Base-by-base conservation (phyloP, 2,797 vertebrate species). In the Hoplostethus mediterraneus region DNA sequence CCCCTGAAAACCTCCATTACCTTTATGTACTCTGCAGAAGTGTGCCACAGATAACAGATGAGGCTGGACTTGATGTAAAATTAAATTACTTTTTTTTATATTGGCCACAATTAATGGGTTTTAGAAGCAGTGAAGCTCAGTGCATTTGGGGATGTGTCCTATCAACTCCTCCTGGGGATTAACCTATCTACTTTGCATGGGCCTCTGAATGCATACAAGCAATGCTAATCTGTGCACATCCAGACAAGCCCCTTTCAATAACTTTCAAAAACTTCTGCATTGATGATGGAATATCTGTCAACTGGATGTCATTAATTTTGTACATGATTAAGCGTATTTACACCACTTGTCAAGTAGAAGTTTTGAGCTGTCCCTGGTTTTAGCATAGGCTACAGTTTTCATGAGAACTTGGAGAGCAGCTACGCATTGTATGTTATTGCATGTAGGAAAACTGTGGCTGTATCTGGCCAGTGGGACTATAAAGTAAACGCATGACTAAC, bases 231-330 rank as follows among this genome's bases (percentile, higher is more conserved):
- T 89, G 77, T 74, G 81, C 81, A 75, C 82, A 86, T 82, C 78
- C 90, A 89, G 80, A 79, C 81, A 75, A 84, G 71, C 84, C 89
- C 87, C 86, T 84, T 79, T 84, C 77, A 90, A 83, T 87, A 94
- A 93, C 90, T 92, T 93, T 91, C 86, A 87, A 48, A 86, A 93
- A 92, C 82, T 88, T 90, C 73, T 73, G 53, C 81, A 84, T 73
- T 87, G 65, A 89, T 93, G 93, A 94, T 94, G 88, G 92, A 94
- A 93, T 88, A 86, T 93, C 90, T 93, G 92, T 94, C 91, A 94
- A 78, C 73, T 64, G 80, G 71, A 76, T 87, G 84, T 86, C 91
- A 92, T 91, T 93, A 87, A 92, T 87, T 90, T 85, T 79, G 77
- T 63, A 61, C 85, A 85, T 93, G 92, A 93, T 94, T 92, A 91